Base-by-base conservation (phyloP, 2,113 vertebrate genomes). In the Syrrhaptes paradoxus region DNA sequence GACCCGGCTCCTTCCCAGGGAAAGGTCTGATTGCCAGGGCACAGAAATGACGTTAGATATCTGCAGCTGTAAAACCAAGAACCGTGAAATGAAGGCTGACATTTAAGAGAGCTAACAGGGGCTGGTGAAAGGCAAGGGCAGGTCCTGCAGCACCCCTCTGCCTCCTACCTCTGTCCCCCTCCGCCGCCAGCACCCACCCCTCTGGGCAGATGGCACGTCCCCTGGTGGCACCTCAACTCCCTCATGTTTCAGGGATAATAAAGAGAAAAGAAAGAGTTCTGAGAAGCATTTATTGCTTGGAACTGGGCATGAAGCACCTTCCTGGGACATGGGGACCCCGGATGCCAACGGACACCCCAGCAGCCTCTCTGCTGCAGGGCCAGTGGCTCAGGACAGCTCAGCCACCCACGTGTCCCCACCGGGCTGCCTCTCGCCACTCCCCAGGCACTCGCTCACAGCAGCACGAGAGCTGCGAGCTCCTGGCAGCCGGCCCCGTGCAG, bases 41-140 rank as follows among this genome's bases (percentile, higher is more conserved):
- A 87, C 45, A 25, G 62, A 61, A 82, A 49, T 48, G 9, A 57
- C 0, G 1, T 82, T 59, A 71, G 32, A 31, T 82, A 45, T 61
- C 62, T 76, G 58, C 54, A 92, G 28, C 82, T 16, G 3, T 93
- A 87, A 93, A 93, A 85, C 49, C 88, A 85, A 83, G 78, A 65
- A 65, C 71, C 67, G 11, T 90, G 87, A 96, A 90, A 83, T 58
- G 67, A 83, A 73, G 34, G 24, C 0, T 89, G 87, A 11, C n/a
- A 10, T 73, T 76, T 20, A 36, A 65, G 62, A 55, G 57, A 91
- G 49, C 18, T 76, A 13, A n/a, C 6, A 61, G 0, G 5, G 49
- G 41, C 36, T 87, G 41, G 11, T 28, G 54, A 66, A 82, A 85
- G 74, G 52, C n/a, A 43, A 68, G 22, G 11, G 7, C 54, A 86